Percentiles rank a stretch among this genome's conserved stretches.
Evolutionary conservation across 2,888 invertebrate species (phyloP).

Genomic region (Drosophila recens): DNA sequence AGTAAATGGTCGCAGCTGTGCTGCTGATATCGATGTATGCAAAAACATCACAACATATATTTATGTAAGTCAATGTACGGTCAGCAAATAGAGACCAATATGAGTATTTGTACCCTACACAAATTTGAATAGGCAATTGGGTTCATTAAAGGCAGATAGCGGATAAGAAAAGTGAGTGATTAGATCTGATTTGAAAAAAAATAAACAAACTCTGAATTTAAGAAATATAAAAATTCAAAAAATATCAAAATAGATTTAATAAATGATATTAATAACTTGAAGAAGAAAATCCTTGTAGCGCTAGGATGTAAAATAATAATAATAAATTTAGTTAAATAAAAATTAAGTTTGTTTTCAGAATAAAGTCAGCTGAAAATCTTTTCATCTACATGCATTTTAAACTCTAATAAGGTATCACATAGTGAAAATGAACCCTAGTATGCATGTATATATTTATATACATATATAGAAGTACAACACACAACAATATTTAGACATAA

Average conservation of each 20-base stretch:
- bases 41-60: conserved; percentile 44
- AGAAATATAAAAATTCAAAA: not conserved
- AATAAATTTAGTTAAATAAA: too few relatives aligned
- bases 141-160: not conserved
- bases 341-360: too few relatives aligned
- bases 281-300: too few relatives aligned
- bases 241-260: too few relatives aligned
- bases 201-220: not conserved
- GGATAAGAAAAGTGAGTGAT: conserved; percentile 4
- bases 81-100: conserved; percentile 46
- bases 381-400: too few relatives aligned
- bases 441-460: not conserved
- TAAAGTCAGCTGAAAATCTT: too few relatives aligned
- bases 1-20: conserved; percentile 54
- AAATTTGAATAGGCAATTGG: conserved; percentile 17
- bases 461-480: conserved; percentile 17
- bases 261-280: too few relatives aligned
- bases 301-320: too few relatives aligned
- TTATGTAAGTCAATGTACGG: conserved; percentile 48
- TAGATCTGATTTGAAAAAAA: not conserved
- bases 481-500: conserved; percentile 48
- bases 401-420: conserved; percentile 13
- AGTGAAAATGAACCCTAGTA: not conserved
- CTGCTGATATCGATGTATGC: conserved; percentile 34
- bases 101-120: conserved; percentile 38